phyloP scores from a whole-genome alignment of 1,140 invertebrate genomes.

The Tetramorium alpestre region DNA sequence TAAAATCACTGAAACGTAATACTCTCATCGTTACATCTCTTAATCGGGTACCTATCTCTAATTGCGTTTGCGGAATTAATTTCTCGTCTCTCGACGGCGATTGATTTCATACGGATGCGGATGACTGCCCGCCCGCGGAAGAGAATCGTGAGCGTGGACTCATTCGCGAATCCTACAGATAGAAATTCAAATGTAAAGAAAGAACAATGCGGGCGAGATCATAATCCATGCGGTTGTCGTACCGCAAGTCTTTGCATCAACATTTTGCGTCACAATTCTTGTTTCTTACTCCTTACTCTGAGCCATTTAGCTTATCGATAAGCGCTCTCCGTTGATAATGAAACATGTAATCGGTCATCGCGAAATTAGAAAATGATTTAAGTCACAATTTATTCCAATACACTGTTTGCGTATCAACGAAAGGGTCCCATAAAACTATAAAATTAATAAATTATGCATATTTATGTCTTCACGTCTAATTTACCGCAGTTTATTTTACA shows the following conservation, averaged over 20 bases:
- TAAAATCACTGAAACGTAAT: constrained; percentile 41
- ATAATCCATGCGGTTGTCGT: neutral
- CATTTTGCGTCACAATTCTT: neutral
- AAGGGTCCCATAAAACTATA: constrained; percentile 22
- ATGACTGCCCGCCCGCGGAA: neutral
- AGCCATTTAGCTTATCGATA: constrained; percentile 46
- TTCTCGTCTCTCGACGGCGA: neutral
- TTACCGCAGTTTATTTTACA: constrained; percentile 5
- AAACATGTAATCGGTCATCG: neutral
- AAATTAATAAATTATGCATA: constrained; percentile 41
- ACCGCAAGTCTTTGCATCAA: constrained; percentile 31
- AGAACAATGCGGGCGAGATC: constrained; percentile 13
- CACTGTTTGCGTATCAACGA: neutral
- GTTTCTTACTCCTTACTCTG: neutral
- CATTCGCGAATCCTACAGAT: constrained; percentile 20
- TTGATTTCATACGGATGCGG: neutral
- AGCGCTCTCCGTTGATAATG: constrained; percentile 15
- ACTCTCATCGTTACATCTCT: constrained; percentile 25
- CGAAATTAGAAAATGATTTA: neutral
- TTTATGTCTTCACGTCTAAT: neutral
- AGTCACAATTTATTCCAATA: neutral
- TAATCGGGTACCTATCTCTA: constrained; percentile 21
- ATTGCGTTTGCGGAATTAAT: constrained; percentile 14
- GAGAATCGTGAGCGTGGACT: constrained; percentile 48
- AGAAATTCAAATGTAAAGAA: neutral